Evolutionary conservation across 2,888 invertebrate genomes (phyloP), one percentile per base, ranked within the genome.

Genomic region (Ophion ellenae): DNA sequence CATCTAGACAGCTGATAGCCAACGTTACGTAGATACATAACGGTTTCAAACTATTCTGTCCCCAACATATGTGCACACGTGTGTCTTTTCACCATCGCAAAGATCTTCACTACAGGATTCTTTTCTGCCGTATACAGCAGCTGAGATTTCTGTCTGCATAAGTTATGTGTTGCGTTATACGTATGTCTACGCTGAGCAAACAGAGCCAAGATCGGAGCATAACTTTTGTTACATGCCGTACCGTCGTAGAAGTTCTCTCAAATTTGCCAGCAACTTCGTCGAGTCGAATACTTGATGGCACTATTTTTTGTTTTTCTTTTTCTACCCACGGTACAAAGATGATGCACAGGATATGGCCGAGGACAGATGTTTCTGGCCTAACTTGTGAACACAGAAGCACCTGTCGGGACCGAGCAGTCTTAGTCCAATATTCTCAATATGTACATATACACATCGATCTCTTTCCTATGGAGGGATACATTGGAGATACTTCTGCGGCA

Each of bases 81-180:
- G 69, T 66, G 79, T 70, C 53, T 14, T 14, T 14, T 53, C 59
- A 14, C 76, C 53, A 80, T 28, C 76, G 73, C 71, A 28, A 85
- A 80, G 73, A 61, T 47, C 57, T 77, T 57, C 45, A 45, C 28
- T 45, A 10, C 17, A 73, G 63, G 63, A 53, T 69, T 69, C 47
- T 63, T 76, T 69, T 14, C 20, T 75, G 45, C 9, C 57, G 53
- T 36, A 69, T 80, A 59, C n/a, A 77, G 36, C 53, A 28, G 64
- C 71, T 28, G 73, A 40, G 66, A 80, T 76, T 81, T 24, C 36
- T 66, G 17, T 45, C 36, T 20, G 47, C 59, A 71, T 14, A 59
- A 75, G 57, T 76, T 81, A 24, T 45, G 20, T 24, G 59, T 73
- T 67, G 45, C 11, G 28, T 59, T 66, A 76, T 66, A 53, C 36